Evolutionary conservation across 2,113 vertebrate species (phyloP), one percentile per base, ranked within the genome.

Genomic region (Tenrec ecaudatus): DNA sequence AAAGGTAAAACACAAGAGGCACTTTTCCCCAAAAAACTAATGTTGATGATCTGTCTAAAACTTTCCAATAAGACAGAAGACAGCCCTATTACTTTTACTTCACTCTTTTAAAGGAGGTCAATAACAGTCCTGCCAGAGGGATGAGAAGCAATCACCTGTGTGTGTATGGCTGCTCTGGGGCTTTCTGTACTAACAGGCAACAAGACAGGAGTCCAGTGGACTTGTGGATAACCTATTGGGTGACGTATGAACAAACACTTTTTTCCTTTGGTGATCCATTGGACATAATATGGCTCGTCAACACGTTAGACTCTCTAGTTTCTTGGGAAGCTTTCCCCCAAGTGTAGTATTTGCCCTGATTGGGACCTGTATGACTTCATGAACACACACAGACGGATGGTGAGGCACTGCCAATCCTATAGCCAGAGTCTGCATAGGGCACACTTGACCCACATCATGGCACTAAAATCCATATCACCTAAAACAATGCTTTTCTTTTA

Each of bases 111-210:
- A 93, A 87, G 92, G 58, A 15, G 3, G 22, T 29, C 17, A 62
- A 3, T 14, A 0, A 20, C 2, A 76, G 38, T 11, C 11, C 8
- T 80, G 58, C 17, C 20, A 47, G 53, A 69, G 58, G 23, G n/a
- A 76, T 83, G 22, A 15, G 78, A 10, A 78, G 40, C 36, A 75
- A 47, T 47, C 43, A 47, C 43, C 10, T 5, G 6, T 58, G 5
- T 58, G 3, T 58, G 10, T 64, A 53, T 64, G 40, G 89, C 40
- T 43, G 27, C 19, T 83, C 25, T 47, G 43, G 66, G 71, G 6
- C 71, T 93, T 93, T 83, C 68, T 89, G 43, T 69, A 80, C 33
- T 27, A 53, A 81, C 43, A 71, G 86, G n/a, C 87, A 86, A 3
- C 0, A 58, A 6, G 15, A 3, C 27, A 60, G 15, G 25, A 4